Evolutionary conservation across 1,140 invertebrate species (phyloP), one percentile per base, ranked within the genome.

Genomic region (Forficula auricularia): DNA sequence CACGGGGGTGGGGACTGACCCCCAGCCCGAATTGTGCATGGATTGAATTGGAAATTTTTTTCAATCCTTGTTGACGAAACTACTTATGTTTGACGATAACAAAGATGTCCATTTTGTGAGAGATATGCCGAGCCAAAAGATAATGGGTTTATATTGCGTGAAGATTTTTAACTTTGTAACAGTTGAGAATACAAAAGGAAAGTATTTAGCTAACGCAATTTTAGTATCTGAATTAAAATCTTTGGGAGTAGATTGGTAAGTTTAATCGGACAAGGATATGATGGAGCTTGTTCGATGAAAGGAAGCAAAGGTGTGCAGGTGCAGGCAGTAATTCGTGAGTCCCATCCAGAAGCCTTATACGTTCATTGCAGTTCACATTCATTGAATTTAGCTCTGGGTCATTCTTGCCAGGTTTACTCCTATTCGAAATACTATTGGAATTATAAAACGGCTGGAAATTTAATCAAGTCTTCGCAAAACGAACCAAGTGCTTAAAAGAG

Each of bases 211-310:
- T 10, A 36, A 31, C 30, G 36, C 48, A 13, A 49, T 56, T 37
- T 39, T 52, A n/a, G 30, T 42, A 27, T 40, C 33, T 13, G 45
- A n/a, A n/a, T 52, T 15, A 43, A 46, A 40, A 40, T 40, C 13
- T 19, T 48, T 33, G 49, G 52, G 20, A 44, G 55, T 42, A 48
- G 54, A 30, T 47, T 50, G 39, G 38, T 35, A 18, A 49, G 52
- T 41, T 38, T 51, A 38, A 43, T 48, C 36, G 50, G 48, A 33
- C 53, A 57, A 52, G 53, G 51, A 14, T 57, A 55, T 33, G 50
- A 56, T 47, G 52, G 53, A 7, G 53, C 57, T 30, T 43, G 49
- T 38, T 49, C 44, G n/a, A 54, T 58, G 54, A 51, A 47, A 48
- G 55, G 51, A 38, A n/a, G n/a, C n/a, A 31, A 45, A 34, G 51